Percentiles rank a stretch among this genome's conserved stretches.
Evolutionary conservation across 2,888 invertebrate genomes (phyloP).

Genomic region (Microdon myrmicae): DNA sequence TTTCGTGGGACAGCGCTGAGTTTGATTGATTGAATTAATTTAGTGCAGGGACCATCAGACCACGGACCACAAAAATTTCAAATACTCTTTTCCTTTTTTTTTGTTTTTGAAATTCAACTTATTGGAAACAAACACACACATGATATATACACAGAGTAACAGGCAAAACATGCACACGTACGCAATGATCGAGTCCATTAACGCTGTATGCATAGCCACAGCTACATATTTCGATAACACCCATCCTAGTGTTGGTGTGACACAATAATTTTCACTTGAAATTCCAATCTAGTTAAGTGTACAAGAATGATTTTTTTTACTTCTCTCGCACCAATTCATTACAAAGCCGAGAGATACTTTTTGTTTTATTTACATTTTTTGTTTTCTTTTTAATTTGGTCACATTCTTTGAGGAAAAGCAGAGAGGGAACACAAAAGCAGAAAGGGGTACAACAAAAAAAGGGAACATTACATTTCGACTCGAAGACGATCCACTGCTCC

Average conservation of each 20-base stretch:
- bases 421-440: too few relatives aligned
- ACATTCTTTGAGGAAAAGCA: too few relatives aligned
- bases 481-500: too few relatives aligned
- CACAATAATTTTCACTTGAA: slow-evolving; percentile 53
- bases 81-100: slow-evolving; percentile 40
- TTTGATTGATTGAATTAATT: too few relatives aligned
- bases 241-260: slow-evolving; percentile 49
- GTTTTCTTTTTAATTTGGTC: not conserved
- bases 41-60: too few relatives aligned
- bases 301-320: slow-evolving; percentile 27
- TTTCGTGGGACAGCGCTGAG: too few relatives aligned
- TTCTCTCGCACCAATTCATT: slow-evolving; percentile 26
- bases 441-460: too few relatives aligned
- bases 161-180: slow-evolving; percentile 4
- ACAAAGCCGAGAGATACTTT: slow-evolving; percentile 25
- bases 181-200: too few relatives aligned
- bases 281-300: slow-evolving; percentile 52
- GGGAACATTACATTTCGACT: too few relatives aligned
- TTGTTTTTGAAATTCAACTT: too few relatives aligned
- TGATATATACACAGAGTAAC: slow-evolving; percentile 29
- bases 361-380: not conserved
- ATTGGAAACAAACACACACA: too few relatives aligned
- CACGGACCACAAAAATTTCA: slow-evolving; percentile 34
- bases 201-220: not conserved
- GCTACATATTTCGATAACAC: slow-evolving; percentile 29